Evolutionary conservation across 2,797 vertebrate species (phyloP).

Genomic region (Alca torda): DNA sequence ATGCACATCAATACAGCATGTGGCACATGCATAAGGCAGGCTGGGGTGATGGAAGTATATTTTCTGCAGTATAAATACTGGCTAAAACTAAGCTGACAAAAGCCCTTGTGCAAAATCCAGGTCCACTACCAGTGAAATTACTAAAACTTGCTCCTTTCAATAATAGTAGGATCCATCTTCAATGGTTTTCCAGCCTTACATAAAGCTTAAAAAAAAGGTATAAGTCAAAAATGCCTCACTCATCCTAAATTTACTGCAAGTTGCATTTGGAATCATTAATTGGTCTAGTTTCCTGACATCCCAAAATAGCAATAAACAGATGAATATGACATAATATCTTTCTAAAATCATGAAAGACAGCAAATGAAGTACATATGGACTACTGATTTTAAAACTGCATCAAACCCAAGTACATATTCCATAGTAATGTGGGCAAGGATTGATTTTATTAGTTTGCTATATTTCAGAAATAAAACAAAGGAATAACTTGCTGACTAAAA

Average conservation of each 20-base stretch:
- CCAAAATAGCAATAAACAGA: not conserved
- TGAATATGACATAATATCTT: not conserved
- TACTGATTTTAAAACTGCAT: not conserved
- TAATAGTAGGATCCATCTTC: not conserved
- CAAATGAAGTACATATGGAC: not conserved
- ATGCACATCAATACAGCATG: constrained; percentile 54
- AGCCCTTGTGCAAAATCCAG: not conserved
- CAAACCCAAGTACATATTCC: not conserved
- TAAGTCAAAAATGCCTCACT: not conserved
- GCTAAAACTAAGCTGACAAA: not conserved
- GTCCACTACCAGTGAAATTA: not conserved
- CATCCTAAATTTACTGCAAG: not conserved
- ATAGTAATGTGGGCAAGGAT: not conserved
- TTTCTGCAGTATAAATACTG: constrained; percentile 36
- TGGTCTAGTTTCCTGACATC: not conserved
- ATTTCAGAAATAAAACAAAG: not conserved
- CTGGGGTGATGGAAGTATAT: not conserved
- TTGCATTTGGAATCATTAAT: not conserved
- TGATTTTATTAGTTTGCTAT: not conserved
- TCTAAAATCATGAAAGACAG: not conserved
- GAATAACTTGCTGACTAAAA: not conserved
- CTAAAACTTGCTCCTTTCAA: not conserved
- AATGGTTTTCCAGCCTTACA: not conserved
- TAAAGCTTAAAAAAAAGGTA: not conserved
- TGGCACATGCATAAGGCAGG: constrained; percentile 25